phyloP scores from a whole-genome alignment of 2,888 invertebrate species.

The Polymixis flavicincta region DNA sequence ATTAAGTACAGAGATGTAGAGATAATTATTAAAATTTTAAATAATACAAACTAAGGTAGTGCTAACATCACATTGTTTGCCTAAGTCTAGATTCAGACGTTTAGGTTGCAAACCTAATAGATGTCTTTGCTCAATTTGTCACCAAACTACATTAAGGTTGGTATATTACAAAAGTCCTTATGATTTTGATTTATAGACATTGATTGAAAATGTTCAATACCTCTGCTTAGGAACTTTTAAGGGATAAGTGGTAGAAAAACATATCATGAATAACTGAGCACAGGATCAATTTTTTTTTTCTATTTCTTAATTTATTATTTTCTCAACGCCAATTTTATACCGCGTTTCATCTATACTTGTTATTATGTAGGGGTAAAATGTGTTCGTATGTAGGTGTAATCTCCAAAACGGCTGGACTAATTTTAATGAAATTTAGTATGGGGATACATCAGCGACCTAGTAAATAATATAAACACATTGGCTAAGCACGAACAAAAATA shows the following conservation, averaged over 20 bases:
- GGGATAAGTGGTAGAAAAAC: constrained; percentile 54
- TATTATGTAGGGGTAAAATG: no score
- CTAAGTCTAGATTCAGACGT: constrained; percentile 70
- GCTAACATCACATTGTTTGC: constrained; percentile 81
- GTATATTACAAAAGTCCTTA: constrained; percentile 55
- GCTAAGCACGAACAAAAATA: neutral
- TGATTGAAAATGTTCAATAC: constrained; percentile 65
- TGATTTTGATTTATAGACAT: constrained; percentile 52
- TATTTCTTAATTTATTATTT: neutral
- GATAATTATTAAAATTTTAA: constrained; percentile 69
- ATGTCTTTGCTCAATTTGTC: constrained; percentile 59
- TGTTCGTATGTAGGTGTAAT: no score
- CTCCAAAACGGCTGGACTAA: no score
- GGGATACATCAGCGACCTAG: no score
- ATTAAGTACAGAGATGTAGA: constrained; percentile 34
- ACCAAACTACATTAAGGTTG: constrained; percentile 41
- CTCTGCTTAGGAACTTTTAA: constrained; percentile 67
- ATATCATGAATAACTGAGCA: constrained; percentile 37
- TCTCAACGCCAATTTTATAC: neutral
- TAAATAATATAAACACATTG: neutral
- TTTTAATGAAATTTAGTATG: no score
- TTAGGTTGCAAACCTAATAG: constrained; percentile 64
- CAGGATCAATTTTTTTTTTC: neutral
- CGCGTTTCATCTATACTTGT: no score
- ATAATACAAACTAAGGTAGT: constrained; percentile 73